These are phyloP conservation scores for Xiphydria camelus DNA, from an alignment of 2,888 invertebrate species.

Conservation along the genomic window DNA sequence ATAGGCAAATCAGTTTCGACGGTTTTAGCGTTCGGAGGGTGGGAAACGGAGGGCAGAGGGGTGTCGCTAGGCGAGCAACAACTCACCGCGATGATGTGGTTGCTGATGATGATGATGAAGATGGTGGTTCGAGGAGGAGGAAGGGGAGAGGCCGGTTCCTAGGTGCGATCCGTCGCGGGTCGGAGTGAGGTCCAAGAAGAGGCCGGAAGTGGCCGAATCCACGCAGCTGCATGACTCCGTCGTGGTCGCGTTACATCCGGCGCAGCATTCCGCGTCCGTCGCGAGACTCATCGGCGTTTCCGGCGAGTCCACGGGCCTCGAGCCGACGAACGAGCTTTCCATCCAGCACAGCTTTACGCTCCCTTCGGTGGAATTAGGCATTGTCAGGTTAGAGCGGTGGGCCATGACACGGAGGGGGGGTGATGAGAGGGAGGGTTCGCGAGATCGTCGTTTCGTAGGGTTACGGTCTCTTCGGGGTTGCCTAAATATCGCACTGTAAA, in stretches of 20 bases:
- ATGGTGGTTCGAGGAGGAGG: slow-evolving; percentile 33
- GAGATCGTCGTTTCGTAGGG: too few relatives aligned
- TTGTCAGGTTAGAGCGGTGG: too few relatives aligned
- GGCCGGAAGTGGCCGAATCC: slow-evolving; percentile 44
- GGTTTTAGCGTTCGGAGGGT: too few relatives aligned
- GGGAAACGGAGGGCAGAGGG: too few relatives aligned
- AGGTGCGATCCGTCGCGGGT: slow-evolving; percentile 37
- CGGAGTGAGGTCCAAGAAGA: slow-evolving; percentile 37
- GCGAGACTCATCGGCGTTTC: slow-evolving; percentile 71
- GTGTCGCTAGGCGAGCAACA: slow-evolving; percentile 62
- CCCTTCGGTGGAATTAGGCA: too few relatives aligned
- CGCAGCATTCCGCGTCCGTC: slow-evolving; percentile 50
- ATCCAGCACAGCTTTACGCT: slow-evolving; percentile 83
- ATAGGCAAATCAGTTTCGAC: too few relatives aligned
- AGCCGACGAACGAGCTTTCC: slow-evolving; percentile 89
- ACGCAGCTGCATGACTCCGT: slow-evolving; percentile 41
- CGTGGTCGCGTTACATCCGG: slow-evolving; percentile 45
- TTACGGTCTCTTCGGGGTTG: too few relatives aligned
- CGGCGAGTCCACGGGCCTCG: slow-evolving; percentile 82
- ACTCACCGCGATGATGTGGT: slow-evolving; percentile 59
- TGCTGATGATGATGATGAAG: slow-evolving; percentile 56
- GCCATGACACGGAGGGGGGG: too few relatives aligned
- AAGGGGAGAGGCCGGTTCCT: slow-evolving; percentile 41
- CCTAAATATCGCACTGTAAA: too few relatives aligned
- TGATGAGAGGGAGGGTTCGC: too few relatives aligned